Conservation (phyloP, 2,888 invertebrate genomes). For the Synergus itoensis region DNA sequence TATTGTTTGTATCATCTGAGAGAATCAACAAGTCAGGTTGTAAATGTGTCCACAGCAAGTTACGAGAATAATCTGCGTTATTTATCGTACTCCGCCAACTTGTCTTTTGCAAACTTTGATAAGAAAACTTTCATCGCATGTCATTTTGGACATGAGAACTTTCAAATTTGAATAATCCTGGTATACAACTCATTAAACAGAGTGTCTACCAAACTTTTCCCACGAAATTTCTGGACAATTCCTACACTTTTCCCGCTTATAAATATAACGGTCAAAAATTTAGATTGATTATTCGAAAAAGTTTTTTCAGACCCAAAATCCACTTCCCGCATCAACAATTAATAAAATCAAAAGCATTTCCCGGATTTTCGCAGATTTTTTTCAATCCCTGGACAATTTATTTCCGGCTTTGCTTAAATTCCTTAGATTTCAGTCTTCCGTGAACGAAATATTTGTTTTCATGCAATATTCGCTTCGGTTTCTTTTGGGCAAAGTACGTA, state of each 20-base stretch:
- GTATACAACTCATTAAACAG: neutral
- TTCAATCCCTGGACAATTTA: too few species aligned
- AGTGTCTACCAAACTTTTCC: neutral
- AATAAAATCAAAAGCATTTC: too few species aligned
- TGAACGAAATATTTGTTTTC: conserved; percentile 6
- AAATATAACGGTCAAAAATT: too few species aligned
- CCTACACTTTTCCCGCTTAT: too few species aligned
- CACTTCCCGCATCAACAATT: too few species aligned
- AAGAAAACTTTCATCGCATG: conserved; percentile 3
- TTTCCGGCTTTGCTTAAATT: too few species aligned
- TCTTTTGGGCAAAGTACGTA: conserved; percentile 8
- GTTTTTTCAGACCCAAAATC: neutral
- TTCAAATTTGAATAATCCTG: neutral
- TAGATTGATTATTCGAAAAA: neutral
- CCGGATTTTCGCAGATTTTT: too few species aligned
- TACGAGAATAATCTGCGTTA: conserved; percentile 15
- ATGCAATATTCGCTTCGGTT: conserved; percentile 26
- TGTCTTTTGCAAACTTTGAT: neutral
- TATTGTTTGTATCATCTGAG: conserved; percentile 23
- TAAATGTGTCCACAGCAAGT: conserved; percentile 12
- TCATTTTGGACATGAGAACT: neutral
- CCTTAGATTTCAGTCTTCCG: too few species aligned
- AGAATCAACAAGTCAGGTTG: conserved; percentile 12
- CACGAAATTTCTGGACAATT: neutral
- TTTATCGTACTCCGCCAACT: neutral